These are phyloP conservation scores for Trissolcus japonicus DNA, from an alignment of 2,888 invertebrate genomes.

Conservation along the genomic window DNA sequence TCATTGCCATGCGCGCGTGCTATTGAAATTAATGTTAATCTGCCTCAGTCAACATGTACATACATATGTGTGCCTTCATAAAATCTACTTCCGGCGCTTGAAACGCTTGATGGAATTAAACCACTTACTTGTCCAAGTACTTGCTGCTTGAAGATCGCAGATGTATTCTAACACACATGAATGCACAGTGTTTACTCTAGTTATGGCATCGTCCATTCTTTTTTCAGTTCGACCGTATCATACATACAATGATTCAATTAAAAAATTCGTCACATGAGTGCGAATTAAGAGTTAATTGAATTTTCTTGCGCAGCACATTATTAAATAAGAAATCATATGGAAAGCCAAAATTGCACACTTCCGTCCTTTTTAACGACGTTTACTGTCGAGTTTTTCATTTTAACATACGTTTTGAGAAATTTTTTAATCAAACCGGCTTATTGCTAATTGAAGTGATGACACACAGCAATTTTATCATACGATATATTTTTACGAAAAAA, in stretches of 20 bases:
- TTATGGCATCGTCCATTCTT: constrained; percentile 44
- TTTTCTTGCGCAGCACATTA: constrained; percentile 33
- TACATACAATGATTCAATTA: constrained; percentile 50
- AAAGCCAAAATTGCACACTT: constrained; percentile 30
- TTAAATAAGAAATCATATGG: constrained; percentile 41
- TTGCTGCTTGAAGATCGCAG: constrained; percentile 55
- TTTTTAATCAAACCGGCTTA: constrained; percentile 7
- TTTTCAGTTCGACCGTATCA: constrained; percentile 44
- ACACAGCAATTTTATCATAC: too few relatives aligned
- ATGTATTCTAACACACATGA: constrained; percentile 48
- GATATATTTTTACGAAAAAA: too few relatives aligned
- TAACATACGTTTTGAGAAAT: constrained; percentile 3
- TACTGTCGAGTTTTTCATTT: background rate
- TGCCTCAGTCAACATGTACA: constrained; percentile 68
- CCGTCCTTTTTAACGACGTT: constrained; percentile 16
- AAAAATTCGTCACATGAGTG: constrained; percentile 47
- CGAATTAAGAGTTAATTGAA: constrained; percentile 48
- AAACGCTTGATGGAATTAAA: constrained; percentile 73
- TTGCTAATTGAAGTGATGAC: too few relatives aligned
- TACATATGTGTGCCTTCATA: constrained; percentile 66
- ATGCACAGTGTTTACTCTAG: constrained; percentile 43
- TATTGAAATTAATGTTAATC: constrained; percentile 77
- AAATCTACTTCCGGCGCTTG: constrained; percentile 73
- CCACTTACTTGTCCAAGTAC: constrained; percentile 65
- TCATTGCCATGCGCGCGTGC: constrained; percentile 74